phyloP scores from a whole-genome alignment of 2,797 vertebrate genomes.

The Halcyon badia region DNA sequence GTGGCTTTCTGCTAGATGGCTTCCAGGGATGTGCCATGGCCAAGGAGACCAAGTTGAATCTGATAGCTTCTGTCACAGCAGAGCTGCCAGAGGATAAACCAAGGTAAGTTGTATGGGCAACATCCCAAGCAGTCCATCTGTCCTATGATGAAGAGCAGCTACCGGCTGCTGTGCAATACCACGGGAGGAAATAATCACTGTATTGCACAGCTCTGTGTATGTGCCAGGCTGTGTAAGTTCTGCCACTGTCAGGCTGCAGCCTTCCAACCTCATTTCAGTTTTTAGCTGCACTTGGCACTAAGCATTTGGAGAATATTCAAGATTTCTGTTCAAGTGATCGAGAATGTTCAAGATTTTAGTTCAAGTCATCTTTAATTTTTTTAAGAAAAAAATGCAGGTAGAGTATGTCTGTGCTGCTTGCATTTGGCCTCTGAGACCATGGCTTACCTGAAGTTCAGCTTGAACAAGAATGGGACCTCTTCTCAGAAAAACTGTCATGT shows the following conservation, averaged over 20 bases:
- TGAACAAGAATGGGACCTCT: accelerated
- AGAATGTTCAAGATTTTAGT: too few species aligned
- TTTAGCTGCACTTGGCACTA: background rate
- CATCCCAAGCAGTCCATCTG: background rate
- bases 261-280: background rate
- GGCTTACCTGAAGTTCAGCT: background rate
- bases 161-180: background rate
- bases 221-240: background rate
- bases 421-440: background rate
- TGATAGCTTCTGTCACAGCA: constrained; percentile 87
- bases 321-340: too few species aligned
- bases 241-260: background rate
- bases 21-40: constrained; percentile 86
- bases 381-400: background rate
- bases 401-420: background rate
- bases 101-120: constrained; percentile 80
- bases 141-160: background rate
- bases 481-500: background rate
- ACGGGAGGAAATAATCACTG: background rate
- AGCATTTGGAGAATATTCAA: background rate
- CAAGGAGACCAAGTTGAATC: constrained; percentile 84
- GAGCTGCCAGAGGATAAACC: constrained; percentile 95
- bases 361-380: too few species aligned
- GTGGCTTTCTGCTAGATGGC: constrained; percentile 94
- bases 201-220: background rate